Base-by-base conservation (phyloP, 2,797 vertebrate species). In the Otus scops region DNA sequence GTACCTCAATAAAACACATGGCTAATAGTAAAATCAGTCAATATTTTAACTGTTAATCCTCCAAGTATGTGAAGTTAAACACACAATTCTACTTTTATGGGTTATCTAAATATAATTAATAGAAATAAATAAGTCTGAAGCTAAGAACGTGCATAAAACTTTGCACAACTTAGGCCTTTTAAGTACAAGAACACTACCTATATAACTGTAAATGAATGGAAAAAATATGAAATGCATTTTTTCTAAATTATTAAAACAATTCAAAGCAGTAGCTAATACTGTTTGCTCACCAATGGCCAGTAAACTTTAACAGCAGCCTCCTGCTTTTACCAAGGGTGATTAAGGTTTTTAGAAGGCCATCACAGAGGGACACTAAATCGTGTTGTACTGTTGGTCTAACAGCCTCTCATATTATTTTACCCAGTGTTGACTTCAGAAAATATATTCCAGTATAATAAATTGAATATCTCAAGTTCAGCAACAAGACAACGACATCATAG, bases 401-500 rank as follows among this genome's bases (percentile, higher is more conserved):
- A 95, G 93, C 96, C 90, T 92, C 92, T 85, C 85, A 50, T 93
- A 97, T 96, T 95, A 97, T 96, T 98, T 95, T 96, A 96, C 83
- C 93, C 94, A 88, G 63, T 34, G 92, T 24, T 97, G 97, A 96
- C 96, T 98, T 97, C 95, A 95, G 91, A 96, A 98, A 97, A 98
- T 94, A 96, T 96, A 98, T 97, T 95, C 94, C 89, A 76, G 76
- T 36, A 65, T 68, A 97, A 97, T 78, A 97, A 97, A 98, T 91
- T 81, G 95, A 97, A 96, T 94, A 97, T 92, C 96, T 98, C 97
- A 97, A 96, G 93, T 97, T 97, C 97, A 97, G 94, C 96, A 98
- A 92, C 95, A 97, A 96, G 97, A 97, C 96, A 69, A 96, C 70
- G 7, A 80, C 95, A 50, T 84, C 84, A 19, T 91, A 95, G 96